Evolutionary conservation across 1,140 invertebrate genomes (phyloP), one percentile per base, ranked within the genome.

Genomic region (Trypoxylus dichotomus): DNA sequence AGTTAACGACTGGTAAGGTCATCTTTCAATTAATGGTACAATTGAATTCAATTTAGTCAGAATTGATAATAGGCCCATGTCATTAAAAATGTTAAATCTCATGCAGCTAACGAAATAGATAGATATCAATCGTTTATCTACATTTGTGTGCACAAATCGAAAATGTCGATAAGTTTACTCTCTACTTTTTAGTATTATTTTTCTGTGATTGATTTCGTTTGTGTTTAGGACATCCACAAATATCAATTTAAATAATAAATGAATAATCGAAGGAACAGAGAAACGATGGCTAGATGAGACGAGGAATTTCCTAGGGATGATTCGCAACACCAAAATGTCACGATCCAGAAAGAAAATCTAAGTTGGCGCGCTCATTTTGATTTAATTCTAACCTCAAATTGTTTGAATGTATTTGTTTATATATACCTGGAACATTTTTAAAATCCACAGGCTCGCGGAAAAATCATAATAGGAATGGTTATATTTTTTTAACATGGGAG

Each of bases 401-500:
- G 74, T 75, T 47, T 47, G 37, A 47, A 75, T 47, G 74, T 47
- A 27, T 47, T 47, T 75, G 37, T 75, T 75, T 75, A 47, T 47
- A 54, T 47, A 25, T 74, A 15, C 32, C 10, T 37, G 24, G 6
- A 21, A 3, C 19, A 19, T 71, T 71, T 71, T 71, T 27, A 71
- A 24, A 15, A 19, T 73, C 7, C 37, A 41, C 7, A 32, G 8
- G 13, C 24, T 8, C 3, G 27, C 11, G 15, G 29, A 15, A 10
- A 54, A 75, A 47, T 47, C 21, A 13, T 21, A 42, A 6, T 47
- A 75, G 77, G 47, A 77, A 80, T 81, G 79, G 60, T 77, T 74
- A 71, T 63, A 79, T 77, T 58, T 10, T 41, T 74, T 78, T 82
- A 82, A 80, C 73, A 85, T 85, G 84, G 84, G 79, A 79, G 81